Conservation (phyloP, 2,113 vertebrate genomes). For the Boulengeromyrus knoepffleri region DNA sequence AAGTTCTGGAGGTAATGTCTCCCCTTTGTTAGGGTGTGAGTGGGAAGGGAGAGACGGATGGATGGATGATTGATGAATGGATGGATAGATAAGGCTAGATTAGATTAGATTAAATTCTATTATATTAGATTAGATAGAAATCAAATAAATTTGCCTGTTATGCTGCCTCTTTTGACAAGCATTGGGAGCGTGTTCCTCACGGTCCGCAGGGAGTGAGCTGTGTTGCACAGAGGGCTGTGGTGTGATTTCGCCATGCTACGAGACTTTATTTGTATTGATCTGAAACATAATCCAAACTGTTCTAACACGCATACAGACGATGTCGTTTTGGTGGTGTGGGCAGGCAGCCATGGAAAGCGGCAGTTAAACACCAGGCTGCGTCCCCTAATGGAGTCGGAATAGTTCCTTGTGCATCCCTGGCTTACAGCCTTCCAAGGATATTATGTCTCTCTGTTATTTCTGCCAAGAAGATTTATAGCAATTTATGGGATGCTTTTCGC, state of each 20-base stretch:
- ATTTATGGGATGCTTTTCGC: not conserved
- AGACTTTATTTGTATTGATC: constrained; percentile 14
- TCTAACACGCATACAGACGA: not conserved
- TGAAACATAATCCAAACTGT: not conserved
- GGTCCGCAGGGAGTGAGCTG: not conserved
- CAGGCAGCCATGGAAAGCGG: not conserved
- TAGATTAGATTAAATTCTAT: no score
- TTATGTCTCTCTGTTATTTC: constrained; percentile 3
- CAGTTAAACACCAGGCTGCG: not conserved
- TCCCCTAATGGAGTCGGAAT: not conserved
- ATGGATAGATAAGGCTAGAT: not conserved
- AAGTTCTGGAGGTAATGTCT: not conserved
- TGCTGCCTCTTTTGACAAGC: not conserved
- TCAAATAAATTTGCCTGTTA: not conserved
- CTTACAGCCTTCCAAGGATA: not conserved
- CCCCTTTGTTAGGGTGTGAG: not conserved
- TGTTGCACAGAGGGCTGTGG: constrained; percentile 12
- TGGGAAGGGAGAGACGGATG: not conserved
- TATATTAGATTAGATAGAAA: not conserved
- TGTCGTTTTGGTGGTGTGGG: not conserved
- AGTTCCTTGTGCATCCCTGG: not conserved
- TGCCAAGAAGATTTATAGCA: constrained; percentile 5
- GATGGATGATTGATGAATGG: not conserved
- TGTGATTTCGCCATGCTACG: not conserved
- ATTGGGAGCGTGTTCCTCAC: not conserved